Evolutionary conservation across 2,888 invertebrate species (phyloP), one percentile per base, ranked within the genome.

Genomic region (Lasioglossum malachurum): DNA sequence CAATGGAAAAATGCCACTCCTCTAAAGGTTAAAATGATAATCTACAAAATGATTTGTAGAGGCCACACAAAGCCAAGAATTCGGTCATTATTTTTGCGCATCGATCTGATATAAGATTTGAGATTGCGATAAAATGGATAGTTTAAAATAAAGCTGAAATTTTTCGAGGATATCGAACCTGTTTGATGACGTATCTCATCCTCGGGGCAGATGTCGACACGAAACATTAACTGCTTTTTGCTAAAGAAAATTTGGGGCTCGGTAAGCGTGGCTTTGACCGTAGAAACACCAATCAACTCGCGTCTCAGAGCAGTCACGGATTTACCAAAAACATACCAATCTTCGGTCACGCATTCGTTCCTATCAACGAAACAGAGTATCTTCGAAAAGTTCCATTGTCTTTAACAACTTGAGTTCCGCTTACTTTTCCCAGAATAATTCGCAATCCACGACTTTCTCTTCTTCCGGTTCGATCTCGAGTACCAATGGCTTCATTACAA

Each of bases 281-380:
- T 94, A 88, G 96, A 96, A 75, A 95, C 95, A 44, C 96, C 93
- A 64, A 97, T 94, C 69, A 96, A 91, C 89, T 96, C 96, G 74
- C 96, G 96, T 92, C 96, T 96, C 78, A 96, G 96, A 7, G 96
- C 95, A 7, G 96, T 96, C 74, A 96, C 96, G 4, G 96, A 95
- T 72, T 96, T 95, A 23, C 96, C 96, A 75, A 96, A 95, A 85
- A 97, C 95, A 93, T 96, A 96, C 96, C 97, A 97, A 90, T 95
- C 95, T 94, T 97, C 97, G 81, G 95, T 95, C 0, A 96, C 87
- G 1, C 93, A 94, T 60, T 95, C 94, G 73, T 90, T 92, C 23
- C 94, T 94, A 60, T 57, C 23, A 0, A 27, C 23, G 69, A 27
- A 67, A 69, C 31, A 8, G 2, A 12, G 23, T 35, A 35, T 38